Percentiles rank a stretch among this genome's conserved stretches.
Evolutionary conservation across 92 coral and sea anemone genomes (phyloP).

Genomic region (Scolanthus callimorphus): DNA sequence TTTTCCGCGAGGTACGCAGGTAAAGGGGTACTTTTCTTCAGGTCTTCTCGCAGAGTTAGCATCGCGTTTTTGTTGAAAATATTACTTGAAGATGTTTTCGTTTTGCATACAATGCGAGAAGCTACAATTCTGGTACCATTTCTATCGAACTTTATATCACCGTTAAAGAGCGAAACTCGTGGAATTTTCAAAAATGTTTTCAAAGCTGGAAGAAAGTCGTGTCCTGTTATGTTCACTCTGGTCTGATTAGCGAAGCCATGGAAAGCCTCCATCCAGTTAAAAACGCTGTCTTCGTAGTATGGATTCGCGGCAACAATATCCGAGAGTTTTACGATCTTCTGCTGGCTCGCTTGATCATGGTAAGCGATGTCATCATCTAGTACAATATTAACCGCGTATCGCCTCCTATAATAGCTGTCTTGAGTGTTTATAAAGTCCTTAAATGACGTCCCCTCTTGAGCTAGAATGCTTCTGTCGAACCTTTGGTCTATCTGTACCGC

Average conservation of each 20-base stretch:
- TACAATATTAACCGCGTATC: constrained; percentile 38
- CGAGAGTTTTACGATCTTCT: constrained; percentile 21
- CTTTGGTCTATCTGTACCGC: constrained; percentile 36
- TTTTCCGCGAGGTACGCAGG: constrained; percentile 38
- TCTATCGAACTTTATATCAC: constrained; percentile 41
- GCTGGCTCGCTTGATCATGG: constrained; percentile 20
- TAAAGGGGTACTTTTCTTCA: constrained; percentile 28
- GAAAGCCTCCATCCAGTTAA: constrained; percentile 47
- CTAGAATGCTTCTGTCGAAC: constrained; percentile 47
- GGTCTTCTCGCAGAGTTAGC: constrained; percentile 54
- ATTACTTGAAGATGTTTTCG: constrained; percentile 42
- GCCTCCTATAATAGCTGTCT: constrained; percentile 22
- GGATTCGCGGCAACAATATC: constrained; percentile 25
- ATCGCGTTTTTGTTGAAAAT: constrained; percentile 55
- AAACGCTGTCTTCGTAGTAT: constrained; percentile 29
- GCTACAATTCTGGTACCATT: constrained; percentile 32
- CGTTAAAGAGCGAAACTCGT: constrained; percentile 8
- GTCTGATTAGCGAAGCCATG: constrained; percentile 6
- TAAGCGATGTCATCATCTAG: constrained; percentile 16
- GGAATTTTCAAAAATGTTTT: constrained; percentile 26
- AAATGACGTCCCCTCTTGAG: constrained; percentile 32
- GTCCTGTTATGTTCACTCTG: constrained; percentile 4
- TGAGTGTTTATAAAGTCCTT: constrained; percentile 27
- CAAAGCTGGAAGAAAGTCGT: constrained; percentile 21
- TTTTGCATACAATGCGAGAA: constrained; percentile 49